Evolutionary conservation across 2,888 invertebrate species (phyloP), one percentile per base, ranked within the genome.

Genomic region (Perizoma affinitatum): DNA sequence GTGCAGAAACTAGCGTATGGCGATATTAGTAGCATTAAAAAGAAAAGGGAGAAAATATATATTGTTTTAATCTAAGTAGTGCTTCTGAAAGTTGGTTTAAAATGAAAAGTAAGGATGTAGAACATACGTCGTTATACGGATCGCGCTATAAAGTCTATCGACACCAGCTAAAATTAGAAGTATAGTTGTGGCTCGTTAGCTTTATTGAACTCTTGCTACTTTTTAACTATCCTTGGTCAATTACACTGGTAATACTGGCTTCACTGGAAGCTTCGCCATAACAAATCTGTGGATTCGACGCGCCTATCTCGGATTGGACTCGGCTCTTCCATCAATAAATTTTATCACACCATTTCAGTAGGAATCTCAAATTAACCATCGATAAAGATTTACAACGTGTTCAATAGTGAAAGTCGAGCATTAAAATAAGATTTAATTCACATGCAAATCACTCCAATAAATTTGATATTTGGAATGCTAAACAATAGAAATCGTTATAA

Each of bases 291-390:
- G 60, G 74, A 90, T 91, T 83, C 71, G 84, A 79, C 76, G 74
- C 83, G 83, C 80, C 86, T 81, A 83, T 89, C 83, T 80, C 61
- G 64, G 73, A 87, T 91, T 86, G 63, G 83, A 69, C 71, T 74
- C 86, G 88, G 79, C 76, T 77, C 82, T 87, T 84, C 86, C 85
- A 87, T 79, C 88, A 85, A 88, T 89, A 88, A 89, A 89, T 70
- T 90, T 89, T 85, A 89, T 85, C 84, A 87, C 86, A 86, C 87
- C 82, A 87, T 83, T 88, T 83, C 88, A 79, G 88, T 90, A 90
- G 88, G 85, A 88, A 88, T 86, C 83, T 78, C 71, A 83, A 87
- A 88, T 88, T 84, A 87, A 80, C 70, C 68, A 72, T 71, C 78
- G 72, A 84, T 88, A 53, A 88, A 87, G 80, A 69, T 81, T 84